Conservation (phyloP, 2,888 invertebrate species). For the Eristalis arbustorum region DNA sequence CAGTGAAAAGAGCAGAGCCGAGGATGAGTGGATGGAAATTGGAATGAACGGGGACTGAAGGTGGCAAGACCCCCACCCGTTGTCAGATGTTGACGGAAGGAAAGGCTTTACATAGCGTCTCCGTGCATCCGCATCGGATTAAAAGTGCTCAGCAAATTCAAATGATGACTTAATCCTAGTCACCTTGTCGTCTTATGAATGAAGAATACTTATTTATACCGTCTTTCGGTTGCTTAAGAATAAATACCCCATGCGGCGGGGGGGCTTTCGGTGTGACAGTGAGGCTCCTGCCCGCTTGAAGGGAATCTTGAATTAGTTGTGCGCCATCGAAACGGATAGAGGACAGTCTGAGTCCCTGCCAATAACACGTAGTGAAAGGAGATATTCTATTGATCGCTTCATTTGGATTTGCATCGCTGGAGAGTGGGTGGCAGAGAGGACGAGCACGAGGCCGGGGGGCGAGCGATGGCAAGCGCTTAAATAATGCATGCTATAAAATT, state of each 20-base stretch:
- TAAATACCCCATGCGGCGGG: not conserved
- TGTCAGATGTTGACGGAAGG: constrained; percentile 19
- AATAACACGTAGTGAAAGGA: not conserved
- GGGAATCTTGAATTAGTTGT: not conserved
- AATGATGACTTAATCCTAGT: constrained; percentile 46
- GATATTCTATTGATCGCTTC: constrained; percentile 23
- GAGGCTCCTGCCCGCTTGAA: not conserved
- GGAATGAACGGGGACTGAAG: not conserved
- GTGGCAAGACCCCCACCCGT: too few relatives aligned
- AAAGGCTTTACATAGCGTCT: not conserved
- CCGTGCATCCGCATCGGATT: constrained; percentile 30
- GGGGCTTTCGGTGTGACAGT: too few relatives aligned
- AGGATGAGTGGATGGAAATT: not conserved
- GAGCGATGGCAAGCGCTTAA: constrained; percentile 36
- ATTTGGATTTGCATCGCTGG: constrained; percentile 2
- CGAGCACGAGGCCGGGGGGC: not conserved
- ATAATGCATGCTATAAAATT: constrained; percentile 43
- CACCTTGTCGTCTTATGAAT: constrained; percentile 28
- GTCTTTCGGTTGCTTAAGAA: not conserved
- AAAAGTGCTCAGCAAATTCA: constrained; percentile 20
- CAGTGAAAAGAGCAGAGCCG: constrained; percentile 7
- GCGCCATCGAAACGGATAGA: not conserved
- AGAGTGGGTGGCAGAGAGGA: not conserved
- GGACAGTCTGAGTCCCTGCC: not conserved
- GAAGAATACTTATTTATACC: constrained; percentile 14